Conservation (phyloP, 1,140 invertebrate species). For the Trigoniulus corallinus region DNA sequence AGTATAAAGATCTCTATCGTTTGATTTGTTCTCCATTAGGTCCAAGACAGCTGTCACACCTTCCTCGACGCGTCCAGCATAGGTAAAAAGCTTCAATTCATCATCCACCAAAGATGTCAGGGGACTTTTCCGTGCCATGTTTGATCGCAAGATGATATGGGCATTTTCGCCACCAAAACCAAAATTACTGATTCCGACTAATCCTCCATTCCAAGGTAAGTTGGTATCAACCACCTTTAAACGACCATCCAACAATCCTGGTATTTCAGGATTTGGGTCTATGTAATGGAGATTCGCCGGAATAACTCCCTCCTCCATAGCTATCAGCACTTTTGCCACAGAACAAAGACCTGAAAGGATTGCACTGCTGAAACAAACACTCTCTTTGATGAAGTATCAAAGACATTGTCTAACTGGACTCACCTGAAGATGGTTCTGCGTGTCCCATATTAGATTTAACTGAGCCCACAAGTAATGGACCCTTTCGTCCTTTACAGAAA, state of each 20-base stretch:
- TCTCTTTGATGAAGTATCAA: not conserved
- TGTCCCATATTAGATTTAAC: conserved; percentile 42
- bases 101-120: not conserved
- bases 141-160: conserved; percentile 32
- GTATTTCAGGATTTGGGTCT: conserved; percentile 36
- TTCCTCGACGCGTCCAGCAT: conserved; percentile 69
- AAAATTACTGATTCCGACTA: conserved; percentile 41
- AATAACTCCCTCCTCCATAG: conserved; percentile 30
- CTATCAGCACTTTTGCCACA: conserved; percentile 29
- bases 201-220: conserved; percentile 27
- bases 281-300: conserved; percentile 37
- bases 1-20: not conserved
- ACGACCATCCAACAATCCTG: conserved; percentile 9
- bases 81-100: conserved; percentile 37
- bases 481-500: conserved; percentile 27
- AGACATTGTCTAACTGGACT: not conserved
- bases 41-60: conserved; percentile 50
- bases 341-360: conserved; percentile 22
- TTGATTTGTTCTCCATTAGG: conserved; percentile 13
- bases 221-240: conserved; percentile 20
- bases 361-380: not conserved
- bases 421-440: conserved; percentile 36
- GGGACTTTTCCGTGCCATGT: not conserved
- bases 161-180: conserved; percentile 44
- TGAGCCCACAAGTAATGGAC: conserved; percentile 35